Conservation (phyloP, 2,113 vertebrate genomes). For the Cinclus cinclus region DNA sequence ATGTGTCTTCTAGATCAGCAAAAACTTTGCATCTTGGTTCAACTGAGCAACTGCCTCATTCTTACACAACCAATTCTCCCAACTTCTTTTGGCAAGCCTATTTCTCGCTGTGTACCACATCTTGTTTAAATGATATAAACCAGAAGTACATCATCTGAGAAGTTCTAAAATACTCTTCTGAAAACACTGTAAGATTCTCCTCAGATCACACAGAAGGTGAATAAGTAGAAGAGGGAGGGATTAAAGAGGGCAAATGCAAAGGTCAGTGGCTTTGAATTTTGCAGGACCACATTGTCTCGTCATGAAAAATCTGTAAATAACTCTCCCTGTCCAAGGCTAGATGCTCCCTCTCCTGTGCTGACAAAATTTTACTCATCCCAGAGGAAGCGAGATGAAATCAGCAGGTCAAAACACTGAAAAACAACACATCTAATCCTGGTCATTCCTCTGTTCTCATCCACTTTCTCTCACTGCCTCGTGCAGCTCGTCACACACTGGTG, state of each 20-base stretch:
- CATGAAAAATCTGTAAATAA: not conserved
- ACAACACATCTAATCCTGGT: not conserved
- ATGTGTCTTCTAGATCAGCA: not conserved
- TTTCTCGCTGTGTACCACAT: not conserved
- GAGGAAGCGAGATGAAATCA: not conserved
- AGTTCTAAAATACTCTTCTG: not conserved
- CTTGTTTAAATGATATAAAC: not conserved
- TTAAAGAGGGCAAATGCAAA: not conserved
- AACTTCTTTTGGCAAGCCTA: not conserved
- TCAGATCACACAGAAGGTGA: not conserved
- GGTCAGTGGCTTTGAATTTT: not conserved
- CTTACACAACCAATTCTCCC: not conserved
- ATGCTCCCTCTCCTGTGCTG: not conserved
- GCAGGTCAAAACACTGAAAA: not conserved
- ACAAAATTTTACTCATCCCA: not conserved
- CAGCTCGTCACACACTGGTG: fast-evolving
- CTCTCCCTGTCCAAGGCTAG: not conserved
- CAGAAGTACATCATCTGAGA: not conserved
- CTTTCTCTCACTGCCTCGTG: not conserved
- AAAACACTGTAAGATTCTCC: not conserved
- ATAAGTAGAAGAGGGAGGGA: not conserved
- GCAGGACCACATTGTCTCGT: not conserved
- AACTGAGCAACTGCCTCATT: not conserved
- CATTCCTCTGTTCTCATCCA: not conserved
- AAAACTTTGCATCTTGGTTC: not conserved